phyloP scores from a whole-genome alignment of 2,113 vertebrate genomes.

The Murina feae region DNA sequence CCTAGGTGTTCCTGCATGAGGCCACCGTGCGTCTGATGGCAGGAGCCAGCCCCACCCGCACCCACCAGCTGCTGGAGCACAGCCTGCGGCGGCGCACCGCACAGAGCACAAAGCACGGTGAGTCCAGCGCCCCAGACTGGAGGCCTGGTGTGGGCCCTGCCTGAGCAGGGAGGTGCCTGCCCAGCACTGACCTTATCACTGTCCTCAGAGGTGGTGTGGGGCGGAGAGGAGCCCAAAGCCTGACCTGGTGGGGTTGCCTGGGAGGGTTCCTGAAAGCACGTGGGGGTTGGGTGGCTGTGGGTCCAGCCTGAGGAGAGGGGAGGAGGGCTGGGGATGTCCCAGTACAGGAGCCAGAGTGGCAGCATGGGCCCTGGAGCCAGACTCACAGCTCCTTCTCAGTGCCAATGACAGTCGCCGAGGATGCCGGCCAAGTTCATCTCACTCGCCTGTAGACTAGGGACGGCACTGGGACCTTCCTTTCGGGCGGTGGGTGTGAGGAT shows the following conservation, averaged over 20 bases:
- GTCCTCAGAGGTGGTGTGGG: background rate
- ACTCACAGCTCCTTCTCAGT: background rate
- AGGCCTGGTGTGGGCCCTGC: background rate
- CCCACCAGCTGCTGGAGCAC: conserved; percentile 97
- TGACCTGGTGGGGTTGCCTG: accelerated
- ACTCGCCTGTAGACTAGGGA: background rate
- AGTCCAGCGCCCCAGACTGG: background rate
- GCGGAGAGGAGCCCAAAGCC: background rate
- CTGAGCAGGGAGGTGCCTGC: background rate
- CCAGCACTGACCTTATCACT: no score
- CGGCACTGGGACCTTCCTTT: no score
- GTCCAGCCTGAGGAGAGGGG: no score
- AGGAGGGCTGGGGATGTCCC: accelerated
- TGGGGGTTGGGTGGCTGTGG: accelerated
- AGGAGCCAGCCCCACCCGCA: conserved; percentile 96
- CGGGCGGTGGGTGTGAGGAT: no score
- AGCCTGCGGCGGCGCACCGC: conserved; percentile 87
- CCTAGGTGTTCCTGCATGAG: conserved; percentile 96
- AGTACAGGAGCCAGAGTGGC: accelerated
- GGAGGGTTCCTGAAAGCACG: accelerated
- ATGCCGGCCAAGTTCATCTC: background rate
- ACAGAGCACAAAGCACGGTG: conserved; percentile 80
- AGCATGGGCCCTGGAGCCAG: background rate
- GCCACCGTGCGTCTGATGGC: conserved; percentile 98
- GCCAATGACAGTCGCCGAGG: accelerated